Evolutionary conservation across 2,888 invertebrate species (phyloP).

Genomic region (Horisme vitalbata): DNA sequence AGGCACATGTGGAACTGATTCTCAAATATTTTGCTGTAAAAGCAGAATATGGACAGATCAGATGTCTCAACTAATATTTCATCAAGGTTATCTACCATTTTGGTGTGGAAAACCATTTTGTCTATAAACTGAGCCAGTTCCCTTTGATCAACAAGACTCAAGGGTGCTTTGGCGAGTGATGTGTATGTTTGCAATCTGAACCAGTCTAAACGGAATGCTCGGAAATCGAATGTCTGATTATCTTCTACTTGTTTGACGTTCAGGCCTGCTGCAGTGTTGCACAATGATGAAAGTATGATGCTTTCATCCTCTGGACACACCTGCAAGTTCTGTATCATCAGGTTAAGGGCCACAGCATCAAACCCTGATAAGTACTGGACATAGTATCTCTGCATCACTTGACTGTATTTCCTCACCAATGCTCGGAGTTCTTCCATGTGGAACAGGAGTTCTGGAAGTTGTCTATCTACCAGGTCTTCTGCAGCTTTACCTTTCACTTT

Average conservation of each 20-base stretch:
- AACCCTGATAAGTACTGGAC: constrained; percentile 98
- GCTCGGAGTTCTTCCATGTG: constrained; percentile 99
- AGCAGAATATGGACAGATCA: constrained; percentile 98
- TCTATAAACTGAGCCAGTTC: constrained; percentile 96
- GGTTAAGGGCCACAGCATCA: constrained; percentile 95
- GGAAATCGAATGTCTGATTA: constrained; percentile 97
- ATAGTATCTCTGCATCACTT: constrained; percentile 98
- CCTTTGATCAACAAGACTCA: constrained; percentile 91
- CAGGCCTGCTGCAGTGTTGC: constrained; percentile 92
- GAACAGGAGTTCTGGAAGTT: constrained; percentile 97
- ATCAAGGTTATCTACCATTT: constrained; percentile 98
- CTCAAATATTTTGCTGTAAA: constrained; percentile 98
- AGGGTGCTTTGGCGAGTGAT: constrained; percentile 91
- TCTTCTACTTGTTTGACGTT: constrained; percentile 98
- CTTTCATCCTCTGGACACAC: constrained; percentile 97
- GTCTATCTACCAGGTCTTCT: constrained; percentile 97
- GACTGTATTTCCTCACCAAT: constrained; percentile 96
- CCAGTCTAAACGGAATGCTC: constrained; percentile 98
- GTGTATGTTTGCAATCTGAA: constrained; percentile 97
- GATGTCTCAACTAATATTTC: constrained; percentile 98
- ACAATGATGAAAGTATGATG: constrained; percentile 95
- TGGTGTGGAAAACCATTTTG: constrained; percentile 97
- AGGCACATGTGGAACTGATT: constrained; percentile 99
- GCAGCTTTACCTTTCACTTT: constrained; percentile 93
- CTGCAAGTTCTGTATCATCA: constrained; percentile 91